Conservation (phyloP, 2,113 vertebrate species). For the Charadrius vociferus region DNA sequence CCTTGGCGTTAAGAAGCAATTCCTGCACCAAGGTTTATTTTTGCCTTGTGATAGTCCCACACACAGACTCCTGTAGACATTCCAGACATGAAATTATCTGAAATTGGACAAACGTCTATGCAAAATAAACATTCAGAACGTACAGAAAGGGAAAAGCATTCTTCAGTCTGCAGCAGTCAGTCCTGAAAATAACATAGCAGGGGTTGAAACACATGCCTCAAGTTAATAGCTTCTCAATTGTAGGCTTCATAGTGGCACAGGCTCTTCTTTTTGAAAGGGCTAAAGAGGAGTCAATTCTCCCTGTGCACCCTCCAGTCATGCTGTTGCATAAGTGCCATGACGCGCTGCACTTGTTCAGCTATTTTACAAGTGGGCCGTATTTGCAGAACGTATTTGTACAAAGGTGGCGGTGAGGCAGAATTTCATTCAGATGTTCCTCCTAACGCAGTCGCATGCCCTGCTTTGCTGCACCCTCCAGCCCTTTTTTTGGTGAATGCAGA, state of each 20-base stretch:
- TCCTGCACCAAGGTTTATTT: neutral
- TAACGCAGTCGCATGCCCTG: neutral
- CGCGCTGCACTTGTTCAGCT: neutral
- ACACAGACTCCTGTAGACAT: neutral
- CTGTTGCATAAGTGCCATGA: fast-evolving
- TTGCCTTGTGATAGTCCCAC: neutral
- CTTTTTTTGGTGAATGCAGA: neutral
- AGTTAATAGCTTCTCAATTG: neutral
- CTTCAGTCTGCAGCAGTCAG: neutral
- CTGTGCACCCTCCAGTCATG: neutral
- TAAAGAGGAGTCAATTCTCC: neutral
- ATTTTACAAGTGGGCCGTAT: neutral
- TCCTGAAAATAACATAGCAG: neutral
- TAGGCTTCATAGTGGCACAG: neutral
- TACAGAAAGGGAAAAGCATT: neutral
- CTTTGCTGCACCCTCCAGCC: neutral
- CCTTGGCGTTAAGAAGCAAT: neutral
- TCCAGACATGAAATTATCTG: constrained; percentile 31
- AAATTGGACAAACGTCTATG: neutral
- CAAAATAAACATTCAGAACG: neutral
- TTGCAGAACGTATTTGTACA: neutral
- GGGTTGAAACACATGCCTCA: neutral
- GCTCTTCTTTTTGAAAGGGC: neutral
- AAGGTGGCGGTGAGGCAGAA: neutral
- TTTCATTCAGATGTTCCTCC: neutral